These are phyloP conservation scores for Zelostemma sp. DNA, from an alignment of 1,140 invertebrate genomes.

Conservation along the genomic window DNA sequence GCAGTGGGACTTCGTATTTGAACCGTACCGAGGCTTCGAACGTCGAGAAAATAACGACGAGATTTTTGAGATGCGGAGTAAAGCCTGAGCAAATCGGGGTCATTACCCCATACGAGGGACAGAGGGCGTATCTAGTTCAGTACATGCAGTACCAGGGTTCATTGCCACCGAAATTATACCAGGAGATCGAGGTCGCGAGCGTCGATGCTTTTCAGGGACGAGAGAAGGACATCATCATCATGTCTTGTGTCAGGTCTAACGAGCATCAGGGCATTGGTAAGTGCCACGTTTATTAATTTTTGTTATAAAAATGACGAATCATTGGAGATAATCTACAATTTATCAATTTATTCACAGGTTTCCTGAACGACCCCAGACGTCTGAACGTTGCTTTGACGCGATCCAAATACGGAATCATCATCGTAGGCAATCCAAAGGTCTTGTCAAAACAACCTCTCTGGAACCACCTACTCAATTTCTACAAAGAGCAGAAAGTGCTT, in stretches of 20 bases:
- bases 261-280: slow-evolving; percentile 91
- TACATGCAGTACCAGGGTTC: slow-evolving; percentile 99
- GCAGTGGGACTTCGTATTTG: slow-evolving; percentile 97
- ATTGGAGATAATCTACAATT: no score
- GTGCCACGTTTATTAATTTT: background rate
- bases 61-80: slow-evolving; percentile 93
- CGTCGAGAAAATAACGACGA: slow-evolving; percentile 97
- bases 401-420: slow-evolving; percentile 98
- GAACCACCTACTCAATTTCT: slow-evolving; percentile 98
- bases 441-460: slow-evolving; percentile 97
- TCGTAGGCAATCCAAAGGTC: slow-evolving; percentile 99
- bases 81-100: slow-evolving; percentile 99
- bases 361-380: slow-evolving; percentile 96
- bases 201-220: slow-evolving; percentile 98
- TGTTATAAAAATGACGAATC: background rate
- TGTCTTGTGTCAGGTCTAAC: slow-evolving; percentile 95
- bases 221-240: slow-evolving; percentile 99
- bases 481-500: slow-evolving; percentile 97
- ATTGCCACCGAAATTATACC: slow-evolving; percentile 95
- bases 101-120: slow-evolving; percentile 99
- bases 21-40: slow-evolving; percentile 99
- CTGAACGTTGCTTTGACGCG: slow-evolving; percentile 98
- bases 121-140: slow-evolving; percentile 97
- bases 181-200: slow-evolving; percentile 99
- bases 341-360: no score